Base-by-base conservation (phyloP, 2,113 vertebrate species). In the Sialia sialis region DNA sequence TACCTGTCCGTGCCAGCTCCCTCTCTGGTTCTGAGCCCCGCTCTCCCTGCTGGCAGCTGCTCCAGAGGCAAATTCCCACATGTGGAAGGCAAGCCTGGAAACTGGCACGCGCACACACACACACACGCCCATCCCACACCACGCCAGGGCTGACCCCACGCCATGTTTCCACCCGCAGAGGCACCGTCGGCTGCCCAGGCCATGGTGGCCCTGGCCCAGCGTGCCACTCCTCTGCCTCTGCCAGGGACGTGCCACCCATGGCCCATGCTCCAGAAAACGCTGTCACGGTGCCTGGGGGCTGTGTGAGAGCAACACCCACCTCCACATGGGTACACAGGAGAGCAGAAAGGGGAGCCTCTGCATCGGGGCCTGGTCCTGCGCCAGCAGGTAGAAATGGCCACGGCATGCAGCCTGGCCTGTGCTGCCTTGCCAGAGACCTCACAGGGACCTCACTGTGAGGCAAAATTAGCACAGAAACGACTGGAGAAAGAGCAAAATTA, bases 371-470 rank as follows among this genome's bases (percentile, higher is more conserved):
- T 83, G 0, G 1, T 11, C 10, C n/a, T 2, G 54, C 1, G 0
- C 10, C 16, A 49, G 51, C 25, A 4, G 2, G 52, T 55, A 51
- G 19, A 55, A 78, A 76, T 6, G 46, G 64, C 43, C 4, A 2
- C 0, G 11, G 23, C 29, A 0, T 1, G 0, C 0, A 2, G 41
- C 3, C 2, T 21, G 32, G 3, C n/a, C 64, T 2, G 21, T 0
- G 2, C 52, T 49, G n/a, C 25, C 63, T 17, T 77, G 4, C 14
- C 41, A 17, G 38, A 0, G 1, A 2, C 43, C 87, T n/a, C 20
- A 0, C 4, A 0, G 12, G 51, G 12, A 27, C 21, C 7, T 5
- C 30, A 41, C n/a, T 7, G 58, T 1, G 3, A 49, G 49, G 76
- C 3, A 6, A 52, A 82, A 52, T 21, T 30, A 81, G 34, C 90